A percentile compares a stretch with the other conserved stretches of the same genome.
Conservation (phyloP, 2,113 vertebrate genomes). For the Lepus timidus region DNA sequence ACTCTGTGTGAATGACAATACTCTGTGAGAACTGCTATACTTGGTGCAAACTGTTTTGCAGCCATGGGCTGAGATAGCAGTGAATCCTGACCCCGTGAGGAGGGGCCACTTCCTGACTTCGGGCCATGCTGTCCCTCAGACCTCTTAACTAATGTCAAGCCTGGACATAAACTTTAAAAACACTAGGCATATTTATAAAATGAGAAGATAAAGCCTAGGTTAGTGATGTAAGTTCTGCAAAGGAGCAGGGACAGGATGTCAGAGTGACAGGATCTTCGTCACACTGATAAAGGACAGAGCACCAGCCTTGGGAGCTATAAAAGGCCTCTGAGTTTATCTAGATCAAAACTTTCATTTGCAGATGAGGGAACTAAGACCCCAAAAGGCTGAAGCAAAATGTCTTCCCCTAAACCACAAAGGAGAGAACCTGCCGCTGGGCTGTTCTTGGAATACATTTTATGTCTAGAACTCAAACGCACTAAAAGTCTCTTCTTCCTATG, state of each 20-base stretch:
- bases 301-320: neutral
- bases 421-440: neutral
- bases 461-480: slow-evolving; percentile 44
- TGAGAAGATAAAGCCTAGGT: slow-evolving; percentile 14
- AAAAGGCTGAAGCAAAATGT: slow-evolving; percentile 26
- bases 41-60: too few species aligned
- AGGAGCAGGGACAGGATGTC: slow-evolving; percentile 25
- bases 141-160: neutral
- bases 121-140: too few species aligned
- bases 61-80: neutral
- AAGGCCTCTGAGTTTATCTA: neutral
- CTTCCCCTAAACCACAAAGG: slow-evolving; percentile 37
- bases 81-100: neutral
- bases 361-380: neutral
- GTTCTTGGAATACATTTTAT: slow-evolving; percentile 34
- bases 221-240: slow-evolving; percentile 27
- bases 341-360: neutral
- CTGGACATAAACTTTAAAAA: slow-evolving; percentile 17
- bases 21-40: too few species aligned
- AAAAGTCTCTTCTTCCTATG: slow-evolving; percentile 49
- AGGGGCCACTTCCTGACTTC: neutral
- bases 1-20: neutral
- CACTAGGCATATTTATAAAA: slow-evolving; percentile 24
- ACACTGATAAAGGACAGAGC: neutral
- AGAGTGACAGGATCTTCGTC: slow-evolving; percentile 21